phyloP scores from a whole-genome alignment of 2,113 vertebrate genomes.

The Hydropotes inermis region DNA sequence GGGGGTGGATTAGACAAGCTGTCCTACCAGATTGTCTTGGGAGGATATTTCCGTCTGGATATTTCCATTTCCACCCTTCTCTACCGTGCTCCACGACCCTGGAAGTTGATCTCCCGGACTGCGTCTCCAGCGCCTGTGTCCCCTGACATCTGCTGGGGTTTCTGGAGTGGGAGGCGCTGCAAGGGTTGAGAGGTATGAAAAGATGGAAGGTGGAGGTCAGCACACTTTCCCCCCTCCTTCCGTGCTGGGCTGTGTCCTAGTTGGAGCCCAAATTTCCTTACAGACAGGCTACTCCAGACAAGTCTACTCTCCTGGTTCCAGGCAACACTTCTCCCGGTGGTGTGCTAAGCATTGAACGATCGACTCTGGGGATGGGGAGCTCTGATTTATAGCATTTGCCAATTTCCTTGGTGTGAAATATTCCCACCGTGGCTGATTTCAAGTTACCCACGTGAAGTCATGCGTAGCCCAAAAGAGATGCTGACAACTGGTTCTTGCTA shows the following conservation, averaged over 20 bases:
- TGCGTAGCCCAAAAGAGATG: neutral
- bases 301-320: neutral
- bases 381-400: neutral
- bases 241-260: neutral
- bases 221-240: neutral
- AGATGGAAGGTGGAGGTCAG: neutral
- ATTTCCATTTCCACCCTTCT: neutral
- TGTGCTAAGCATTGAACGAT: neutral
- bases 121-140: neutral
- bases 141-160: neutral
- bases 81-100: neutral
- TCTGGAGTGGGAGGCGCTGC: neutral
- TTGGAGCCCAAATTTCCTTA: neutral
- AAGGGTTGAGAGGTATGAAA: neutral
- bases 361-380: neutral
- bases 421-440: neutral
- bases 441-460: neutral
- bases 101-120: neutral
- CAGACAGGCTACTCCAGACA: neutral
- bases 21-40: neutral
- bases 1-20: too few relatives aligned
- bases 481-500: neutral
- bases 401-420: neutral
- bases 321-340: neutral
- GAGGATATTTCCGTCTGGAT: neutral